Conservation (phyloP, 2,113 vertebrate genomes). For the Nematolebias whitei region DNA sequence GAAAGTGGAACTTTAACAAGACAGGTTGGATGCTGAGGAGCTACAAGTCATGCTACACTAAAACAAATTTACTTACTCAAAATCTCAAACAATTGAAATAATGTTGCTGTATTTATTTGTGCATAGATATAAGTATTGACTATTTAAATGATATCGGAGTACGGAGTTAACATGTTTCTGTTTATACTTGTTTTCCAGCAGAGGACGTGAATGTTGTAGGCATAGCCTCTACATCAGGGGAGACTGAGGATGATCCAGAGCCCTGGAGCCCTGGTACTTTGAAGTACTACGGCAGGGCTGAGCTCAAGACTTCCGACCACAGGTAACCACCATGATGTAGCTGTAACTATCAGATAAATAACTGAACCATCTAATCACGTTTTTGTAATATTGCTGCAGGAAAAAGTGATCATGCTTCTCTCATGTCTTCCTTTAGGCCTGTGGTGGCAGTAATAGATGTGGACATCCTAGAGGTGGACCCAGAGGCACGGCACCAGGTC, state of each 20-base stretch:
- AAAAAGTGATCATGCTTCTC: background rate
- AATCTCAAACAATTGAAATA: too few species aligned
- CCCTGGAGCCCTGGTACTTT: slow-evolving; percentile 89
- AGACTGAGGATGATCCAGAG: slow-evolving; percentile 81
- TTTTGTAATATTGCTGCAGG: background rate
- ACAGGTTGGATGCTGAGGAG: slow-evolving; percentile 82
- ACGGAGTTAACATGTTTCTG: too few species aligned
- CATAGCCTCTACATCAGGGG: slow-evolving; percentile 76
- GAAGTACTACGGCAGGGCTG: slow-evolving; percentile 93
- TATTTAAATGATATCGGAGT: too few species aligned
- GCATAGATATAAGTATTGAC: too few species aligned
- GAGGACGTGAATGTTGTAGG: slow-evolving; percentile 95
- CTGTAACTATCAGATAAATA: background rate
- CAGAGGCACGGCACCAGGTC: slow-evolving; percentile 90
- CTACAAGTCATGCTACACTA: background rate
- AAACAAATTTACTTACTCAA: too few species aligned
- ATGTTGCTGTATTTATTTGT: background rate
- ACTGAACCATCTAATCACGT: background rate
- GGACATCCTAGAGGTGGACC: slow-evolving; percentile 95
- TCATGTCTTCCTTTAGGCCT: slow-evolving; percentile 79
- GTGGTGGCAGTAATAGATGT: slow-evolving; percentile 94
- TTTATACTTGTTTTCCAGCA: slow-evolving; percentile 74
- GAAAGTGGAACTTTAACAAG: slow-evolving; percentile 96
- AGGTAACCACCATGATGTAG: slow-evolving; percentile 77
- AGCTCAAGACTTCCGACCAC: slow-evolving; percentile 98